Conservation (phyloP, 2,113 vertebrate genomes). For the Petromus typicus region DNA sequence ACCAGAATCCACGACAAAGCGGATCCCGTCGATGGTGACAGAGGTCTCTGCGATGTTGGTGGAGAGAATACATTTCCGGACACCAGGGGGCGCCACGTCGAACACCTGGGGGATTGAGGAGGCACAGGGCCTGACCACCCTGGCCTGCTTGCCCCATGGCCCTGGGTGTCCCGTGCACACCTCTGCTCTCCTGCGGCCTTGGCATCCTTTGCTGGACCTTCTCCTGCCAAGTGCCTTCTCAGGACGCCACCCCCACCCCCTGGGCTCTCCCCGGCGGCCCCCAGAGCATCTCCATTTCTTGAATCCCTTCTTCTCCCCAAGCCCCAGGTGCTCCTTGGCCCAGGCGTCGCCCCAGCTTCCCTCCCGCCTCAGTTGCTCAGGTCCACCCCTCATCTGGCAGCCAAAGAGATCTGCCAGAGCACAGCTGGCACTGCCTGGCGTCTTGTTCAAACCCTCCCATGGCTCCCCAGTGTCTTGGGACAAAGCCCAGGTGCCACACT, state of each 20-base stretch:
- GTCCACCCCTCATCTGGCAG: fast-evolving
- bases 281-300: background rate
- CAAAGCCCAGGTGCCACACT: background rate
- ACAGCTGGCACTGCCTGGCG: background rate
- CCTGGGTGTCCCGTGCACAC: background rate
- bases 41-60: conserved; percentile 97
- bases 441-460: background rate
- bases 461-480: background rate
- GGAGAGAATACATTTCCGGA: conserved; percentile 96
- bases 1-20: conserved; percentile 96
- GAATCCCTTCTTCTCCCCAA: background rate
- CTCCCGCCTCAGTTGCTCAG: background rate
- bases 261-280: background rate
- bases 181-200: background rate
- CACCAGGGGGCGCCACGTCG: conserved; percentile 91
- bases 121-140: background rate
- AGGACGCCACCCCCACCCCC: fast-evolving
- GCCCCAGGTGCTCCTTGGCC: background rate
- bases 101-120: conserved; percentile 89
- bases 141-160: fast-evolving
- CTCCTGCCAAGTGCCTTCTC: background rate
- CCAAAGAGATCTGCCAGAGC: background rate
- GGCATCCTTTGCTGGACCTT: no score
- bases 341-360: background rate
- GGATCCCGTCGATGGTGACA: conserved; percentile 95